Conservation (phyloP, 2,888 invertebrate species). For the Autographa pulchrina region DNA sequence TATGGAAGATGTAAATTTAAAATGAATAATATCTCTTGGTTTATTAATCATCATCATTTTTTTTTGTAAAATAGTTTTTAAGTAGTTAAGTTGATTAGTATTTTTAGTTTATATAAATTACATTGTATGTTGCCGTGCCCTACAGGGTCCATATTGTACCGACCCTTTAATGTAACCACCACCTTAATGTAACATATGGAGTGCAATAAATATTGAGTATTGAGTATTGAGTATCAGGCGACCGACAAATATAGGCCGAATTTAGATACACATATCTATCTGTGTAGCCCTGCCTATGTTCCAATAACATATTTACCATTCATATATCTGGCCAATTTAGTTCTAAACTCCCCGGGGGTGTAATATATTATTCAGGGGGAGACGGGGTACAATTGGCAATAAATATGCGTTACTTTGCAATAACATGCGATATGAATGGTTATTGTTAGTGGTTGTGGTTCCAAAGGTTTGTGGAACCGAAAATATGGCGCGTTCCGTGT, state of each 20-base stretch:
- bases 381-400: constrained; percentile 68
- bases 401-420: constrained; percentile 73
- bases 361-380: constrained; percentile 59
- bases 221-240: no score
- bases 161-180: no score
- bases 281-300: constrained; percentile 21
- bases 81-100: no score
- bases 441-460: constrained; percentile 61
- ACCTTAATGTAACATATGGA: no score
- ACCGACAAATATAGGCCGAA: constrained; percentile 40
- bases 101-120: no score
- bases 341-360: constrained; percentile 59
- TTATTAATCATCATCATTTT: no score
- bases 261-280: constrained; percentile 29
- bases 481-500: constrained; percentile 52
- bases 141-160: no score
- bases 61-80: no score
- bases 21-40: no score
- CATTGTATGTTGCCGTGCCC: no score
- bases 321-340: constrained; percentile 68
- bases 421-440: constrained; percentile 68
- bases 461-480: constrained; percentile 31
- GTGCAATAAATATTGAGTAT: no score
- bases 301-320: constrained; percentile 62
- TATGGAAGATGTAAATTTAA: no score